These are phyloP conservation scores for Lithophane socia DNA, from an alignment of 2,888 invertebrate genomes.

Conservation along the genomic window DNA sequence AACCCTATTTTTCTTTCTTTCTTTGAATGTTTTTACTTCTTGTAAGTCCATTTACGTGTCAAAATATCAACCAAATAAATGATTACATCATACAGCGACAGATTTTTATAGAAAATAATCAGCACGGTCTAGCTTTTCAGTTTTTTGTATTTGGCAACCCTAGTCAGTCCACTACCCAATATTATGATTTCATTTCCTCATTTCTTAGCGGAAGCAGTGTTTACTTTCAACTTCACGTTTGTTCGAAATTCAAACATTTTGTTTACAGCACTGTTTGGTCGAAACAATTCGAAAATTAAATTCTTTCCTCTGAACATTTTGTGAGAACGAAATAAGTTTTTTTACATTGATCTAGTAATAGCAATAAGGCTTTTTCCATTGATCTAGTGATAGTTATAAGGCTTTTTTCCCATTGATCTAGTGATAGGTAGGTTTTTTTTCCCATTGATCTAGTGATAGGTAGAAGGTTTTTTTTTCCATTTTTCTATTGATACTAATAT, in stretches of 20 bases:
- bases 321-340: background rate
- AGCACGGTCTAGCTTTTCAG: background rate
- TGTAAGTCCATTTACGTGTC: background rate
- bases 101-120: too few relatives aligned
- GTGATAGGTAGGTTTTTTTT: too few relatives aligned
- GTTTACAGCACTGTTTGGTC: background rate
- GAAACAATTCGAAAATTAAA: constrained; percentile 34
- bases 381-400: too few relatives aligned
- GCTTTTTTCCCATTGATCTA: too few relatives aligned
- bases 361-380: too few relatives aligned
- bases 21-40: background rate
- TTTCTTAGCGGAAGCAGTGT: constrained; percentile 18
- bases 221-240: constrained; percentile 28
- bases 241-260: constrained; percentile 34
- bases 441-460: too few relatives aligned
- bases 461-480: too few relatives aligned
- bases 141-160: background rate
- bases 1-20: too few relatives aligned
- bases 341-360: background rate
- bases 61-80: background rate
- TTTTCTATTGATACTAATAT: too few relatives aligned
- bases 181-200: constrained; percentile 36
- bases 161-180: background rate
- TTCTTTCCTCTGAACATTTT: background rate
- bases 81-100: background rate